Conservation (phyloP, 2,797 vertebrate species). For the Microctenopoma lineatum region DNA sequence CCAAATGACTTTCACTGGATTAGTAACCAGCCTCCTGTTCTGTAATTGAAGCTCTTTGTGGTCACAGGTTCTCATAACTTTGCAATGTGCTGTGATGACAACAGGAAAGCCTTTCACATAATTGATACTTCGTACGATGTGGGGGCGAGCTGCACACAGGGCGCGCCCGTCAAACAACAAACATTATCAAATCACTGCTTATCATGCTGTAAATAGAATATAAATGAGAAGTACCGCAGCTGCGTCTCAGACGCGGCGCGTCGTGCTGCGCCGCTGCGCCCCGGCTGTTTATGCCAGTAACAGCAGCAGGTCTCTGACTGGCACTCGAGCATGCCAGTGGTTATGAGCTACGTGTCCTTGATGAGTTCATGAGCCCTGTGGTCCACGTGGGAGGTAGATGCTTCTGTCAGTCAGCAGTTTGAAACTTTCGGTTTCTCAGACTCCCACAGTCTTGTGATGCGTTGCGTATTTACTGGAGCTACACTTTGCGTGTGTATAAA, state of each 20-base stretch:
- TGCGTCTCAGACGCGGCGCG: background rate
- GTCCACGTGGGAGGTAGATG: slow-evolving; percentile 29
- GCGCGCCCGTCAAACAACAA: background rate
- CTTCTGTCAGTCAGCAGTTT: slow-evolving; percentile 36
- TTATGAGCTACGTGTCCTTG: background rate
- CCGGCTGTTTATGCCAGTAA: slow-evolving; percentile 31
- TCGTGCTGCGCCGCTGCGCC: background rate
- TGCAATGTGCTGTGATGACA: background rate
- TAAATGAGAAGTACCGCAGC: background rate
- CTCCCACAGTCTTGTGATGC: background rate
- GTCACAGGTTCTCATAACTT: background rate
- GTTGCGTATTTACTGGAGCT: background rate
- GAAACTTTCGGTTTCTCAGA: slow-evolving; percentile 17
- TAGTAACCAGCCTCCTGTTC: too few relatives aligned
- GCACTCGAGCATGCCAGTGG: slow-evolving; percentile 7
- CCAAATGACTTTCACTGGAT: background rate
- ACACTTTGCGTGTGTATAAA: background rate
- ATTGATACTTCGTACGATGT: background rate
- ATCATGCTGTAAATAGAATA: background rate
- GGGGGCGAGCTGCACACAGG: background rate
- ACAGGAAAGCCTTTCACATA: slow-evolving; percentile 13
- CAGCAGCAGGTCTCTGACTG: slow-evolving; percentile 4
- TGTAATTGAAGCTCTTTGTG: too few relatives aligned
- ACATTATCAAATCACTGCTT: background rate
- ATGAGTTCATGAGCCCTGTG: background rate